phyloP scores from a whole-genome alignment of 2,888 invertebrate genomes.

The Phortica okadai region DNA sequence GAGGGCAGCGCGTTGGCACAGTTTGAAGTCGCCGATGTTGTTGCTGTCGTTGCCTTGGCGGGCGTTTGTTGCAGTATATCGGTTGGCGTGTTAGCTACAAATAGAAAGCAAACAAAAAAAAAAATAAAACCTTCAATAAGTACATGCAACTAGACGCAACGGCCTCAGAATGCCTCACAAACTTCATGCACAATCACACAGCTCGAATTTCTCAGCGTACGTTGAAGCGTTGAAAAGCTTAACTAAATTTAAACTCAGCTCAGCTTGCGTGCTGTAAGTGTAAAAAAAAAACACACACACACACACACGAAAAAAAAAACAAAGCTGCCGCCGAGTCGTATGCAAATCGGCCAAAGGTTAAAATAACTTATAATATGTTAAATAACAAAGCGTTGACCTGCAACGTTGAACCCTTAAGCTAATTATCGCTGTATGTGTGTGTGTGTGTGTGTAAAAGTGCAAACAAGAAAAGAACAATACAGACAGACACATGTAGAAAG shows the following conservation, averaged over 20 bases:
- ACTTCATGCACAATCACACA: neutral
- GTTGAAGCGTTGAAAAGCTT: neutral
- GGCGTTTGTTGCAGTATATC: conserved; percentile 69
- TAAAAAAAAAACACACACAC: conserved; percentile 16
- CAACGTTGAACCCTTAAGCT: conserved; percentile 71
- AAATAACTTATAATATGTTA: conserved; percentile 68
- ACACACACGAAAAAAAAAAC: neutral
- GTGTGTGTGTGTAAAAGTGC: conserved; percentile 51
- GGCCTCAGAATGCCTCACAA: neutral
- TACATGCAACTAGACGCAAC: neutral
- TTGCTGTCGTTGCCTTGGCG: conserved; percentile 65
- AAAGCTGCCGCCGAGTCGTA: conserved; percentile 35
- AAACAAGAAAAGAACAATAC: conserved; percentile 37
- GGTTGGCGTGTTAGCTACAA: conserved; percentile 70
- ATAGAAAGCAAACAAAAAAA: conserved; percentile 20
- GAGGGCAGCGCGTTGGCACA: conserved; percentile 54
- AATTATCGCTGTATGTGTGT: conserved; percentile 61
- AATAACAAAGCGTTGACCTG: conserved; percentile 68
- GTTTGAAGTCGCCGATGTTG: conserved; percentile 51
- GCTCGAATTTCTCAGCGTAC: neutral
- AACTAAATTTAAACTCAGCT: neutral
- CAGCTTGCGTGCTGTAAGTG: conserved; percentile 39
- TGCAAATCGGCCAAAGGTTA: conserved; percentile 69
- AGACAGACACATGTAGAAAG: neutral
- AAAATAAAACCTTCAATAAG: neutral